phyloP scores from a whole-genome alignment of 2,888 invertebrate species.

The Elmis aenea region DNA sequence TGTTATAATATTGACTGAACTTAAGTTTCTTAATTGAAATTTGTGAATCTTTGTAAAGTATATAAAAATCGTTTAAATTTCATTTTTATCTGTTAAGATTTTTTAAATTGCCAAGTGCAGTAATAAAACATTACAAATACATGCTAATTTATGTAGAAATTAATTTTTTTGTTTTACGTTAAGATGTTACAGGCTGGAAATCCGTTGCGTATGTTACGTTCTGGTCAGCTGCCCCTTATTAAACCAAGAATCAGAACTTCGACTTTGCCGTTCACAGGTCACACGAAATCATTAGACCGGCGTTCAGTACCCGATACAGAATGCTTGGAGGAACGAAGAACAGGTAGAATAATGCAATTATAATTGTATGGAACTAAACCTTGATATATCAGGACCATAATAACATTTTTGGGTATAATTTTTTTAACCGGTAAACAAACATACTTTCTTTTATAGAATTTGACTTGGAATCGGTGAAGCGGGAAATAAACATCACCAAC shows the following conservation, averaged over 20 bases:
- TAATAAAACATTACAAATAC: too few relatives aligned
- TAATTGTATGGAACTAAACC: background rate
- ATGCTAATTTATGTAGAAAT: background rate
- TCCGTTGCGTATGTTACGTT: constrained; percentile 62
- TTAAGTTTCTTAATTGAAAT: too few relatives aligned
- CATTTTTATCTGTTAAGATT: too few relatives aligned
- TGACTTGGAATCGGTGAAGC: too few relatives aligned
- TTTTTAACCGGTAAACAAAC: too few relatives aligned
- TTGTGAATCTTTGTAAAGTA: too few relatives aligned
- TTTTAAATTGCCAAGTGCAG: too few relatives aligned
- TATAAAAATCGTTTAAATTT: too few relatives aligned
- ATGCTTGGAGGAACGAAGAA: constrained; percentile 13
- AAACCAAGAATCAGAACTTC: constrained; percentile 36
- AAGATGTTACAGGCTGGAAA: constrained; percentile 48
- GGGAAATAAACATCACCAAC: constrained; percentile 7
- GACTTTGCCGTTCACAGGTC: constrained; percentile 27
- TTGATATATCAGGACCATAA: too few relatives aligned
- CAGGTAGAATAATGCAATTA: constrained; percentile 12
- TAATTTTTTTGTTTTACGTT: background rate
- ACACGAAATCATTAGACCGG: constrained; percentile 21
- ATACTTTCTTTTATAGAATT: too few relatives aligned
- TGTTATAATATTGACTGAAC: too few relatives aligned
- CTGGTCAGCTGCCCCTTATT: constrained; percentile 53
- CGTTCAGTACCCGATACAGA: constrained; percentile 23
- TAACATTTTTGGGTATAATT: too few relatives aligned